Base-by-base conservation (phyloP, 2,888 invertebrate species). In the Odontocolon sp. region DNA sequence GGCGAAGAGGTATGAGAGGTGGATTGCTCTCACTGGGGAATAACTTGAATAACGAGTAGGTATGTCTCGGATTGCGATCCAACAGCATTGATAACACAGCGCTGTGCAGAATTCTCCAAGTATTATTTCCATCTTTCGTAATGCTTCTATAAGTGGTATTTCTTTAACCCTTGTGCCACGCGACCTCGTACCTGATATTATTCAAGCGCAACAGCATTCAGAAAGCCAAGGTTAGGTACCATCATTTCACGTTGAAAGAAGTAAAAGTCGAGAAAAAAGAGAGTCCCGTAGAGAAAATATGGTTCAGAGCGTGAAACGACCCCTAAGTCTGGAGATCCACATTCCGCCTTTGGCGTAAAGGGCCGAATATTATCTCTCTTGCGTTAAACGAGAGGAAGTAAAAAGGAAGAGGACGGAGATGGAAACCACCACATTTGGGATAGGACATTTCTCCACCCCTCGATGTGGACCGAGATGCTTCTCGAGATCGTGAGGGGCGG, bases 401-500 rank as follows among this genome's bases (percentile, higher is more conserved):
- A 18, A 21, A 16, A 54, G 54, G 42, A 42, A 21, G 23, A 54
- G 54, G 42, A 42, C 54, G 33, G 14, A 31, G 16, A 47, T 38
- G 40, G 31, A 52, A 47, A 52, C n/a, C 57, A 50, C 63, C 23
- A 50, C 16, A 57, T 56, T 57, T 45, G 45, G 45, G 50, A 64
- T 68, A 47, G 40, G 66, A 67, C 66, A 50, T 21, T 47, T 40
- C 52, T 31, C 67, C 47, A 67, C 61, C 54, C 70, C 64, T 56
- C 16, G 66, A 26, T 11, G 33, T 63, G 59, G 50, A 11, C 45
- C 38, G 56, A 47, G 26, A 57, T 68, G 56, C 56, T 63, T 57
- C 50, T 40, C 33, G 45, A 66, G 70, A 76, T 76, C 64, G 75
- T 21, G 56, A 57, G 56, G 78, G 59, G 45, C 47, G 26, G 18